Conservation (phyloP, 2,797 vertebrate genomes). For the Typhlichthys eigenmanni region DNA sequence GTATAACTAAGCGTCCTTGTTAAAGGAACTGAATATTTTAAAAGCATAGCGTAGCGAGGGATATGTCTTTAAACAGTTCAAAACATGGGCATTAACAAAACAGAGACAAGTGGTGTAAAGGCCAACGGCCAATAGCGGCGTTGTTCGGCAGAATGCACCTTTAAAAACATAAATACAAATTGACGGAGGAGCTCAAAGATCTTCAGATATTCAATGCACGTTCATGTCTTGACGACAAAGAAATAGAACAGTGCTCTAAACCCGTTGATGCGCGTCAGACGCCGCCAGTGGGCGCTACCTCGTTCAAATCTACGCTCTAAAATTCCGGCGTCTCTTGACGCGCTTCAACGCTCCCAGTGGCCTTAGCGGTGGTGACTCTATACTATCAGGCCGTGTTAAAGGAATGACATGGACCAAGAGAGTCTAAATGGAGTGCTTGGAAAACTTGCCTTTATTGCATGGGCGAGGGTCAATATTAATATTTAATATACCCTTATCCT, state of each 20-base stretch:
- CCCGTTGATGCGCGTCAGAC: no score
- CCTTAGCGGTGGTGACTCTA: conserved; percentile 39
- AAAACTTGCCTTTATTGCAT: conserved; percentile 48
- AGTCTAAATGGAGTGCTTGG: conserved; percentile 35
- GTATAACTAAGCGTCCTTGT: conserved; percentile 47
- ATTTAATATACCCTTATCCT: conserved; percentile 28
- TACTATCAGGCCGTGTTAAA: conserved; percentile 23
- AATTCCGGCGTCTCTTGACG: no score
- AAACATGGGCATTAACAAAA: neutral
- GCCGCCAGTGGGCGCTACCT: no score
- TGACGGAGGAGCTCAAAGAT: no score
- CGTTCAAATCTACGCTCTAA: no score
- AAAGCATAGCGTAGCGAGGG: conserved; percentile 8
- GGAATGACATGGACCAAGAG: conserved; percentile 25
- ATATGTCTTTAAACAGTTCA: conserved; percentile 17
- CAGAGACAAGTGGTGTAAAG: neutral
- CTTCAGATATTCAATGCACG: no score
- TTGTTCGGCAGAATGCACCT: no score
- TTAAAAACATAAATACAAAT: no score
- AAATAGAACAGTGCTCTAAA: no score
- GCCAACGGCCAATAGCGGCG: no score
- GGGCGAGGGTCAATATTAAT: conserved; percentile 46
- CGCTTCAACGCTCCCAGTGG: conserved; percentile 10
- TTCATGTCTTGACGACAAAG: no score
- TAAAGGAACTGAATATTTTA: conserved; percentile 35